Evolutionary conservation across 2,113 vertebrate genomes (phyloP).

Genomic region (Phoxinus phoxinus): DNA sequence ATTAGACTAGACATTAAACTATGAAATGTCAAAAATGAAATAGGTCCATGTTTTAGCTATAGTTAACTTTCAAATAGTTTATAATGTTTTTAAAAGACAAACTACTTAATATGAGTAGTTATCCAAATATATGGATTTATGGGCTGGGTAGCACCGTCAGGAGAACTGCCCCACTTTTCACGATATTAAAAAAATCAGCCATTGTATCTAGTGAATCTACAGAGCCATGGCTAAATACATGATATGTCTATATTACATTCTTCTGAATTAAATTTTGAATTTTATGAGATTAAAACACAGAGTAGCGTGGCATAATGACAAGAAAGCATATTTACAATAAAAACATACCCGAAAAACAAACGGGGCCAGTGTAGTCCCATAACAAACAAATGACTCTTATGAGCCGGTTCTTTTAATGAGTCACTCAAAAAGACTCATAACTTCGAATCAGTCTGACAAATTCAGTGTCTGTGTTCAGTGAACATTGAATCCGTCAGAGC

Average conservation of each 20-base stretch:
- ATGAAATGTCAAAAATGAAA: not conserved
- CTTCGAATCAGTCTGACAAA: not conserved
- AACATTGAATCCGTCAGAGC: not conserved
- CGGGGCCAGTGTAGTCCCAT: not conserved
- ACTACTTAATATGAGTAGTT: not conserved
- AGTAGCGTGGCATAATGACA: not conserved
- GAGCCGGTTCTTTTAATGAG: conserved; percentile 4
- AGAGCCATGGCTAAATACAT: not conserved
- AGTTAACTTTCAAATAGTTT: not conserved
- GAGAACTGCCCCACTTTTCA: conserved; percentile 15
- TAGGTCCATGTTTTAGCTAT: not conserved
- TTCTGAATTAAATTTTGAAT: not conserved
- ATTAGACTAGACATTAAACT: not conserved
- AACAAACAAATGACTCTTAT: not conserved
- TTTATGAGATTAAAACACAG: not conserved
- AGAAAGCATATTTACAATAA: not conserved
- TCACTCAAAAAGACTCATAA: not conserved
- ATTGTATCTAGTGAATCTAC: not conserved
- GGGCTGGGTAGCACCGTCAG: not conserved
- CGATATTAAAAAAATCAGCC: not conserved
- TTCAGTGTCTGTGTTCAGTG: too few relatives aligned
- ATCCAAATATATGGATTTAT: not conserved
- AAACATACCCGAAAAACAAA: not conserved
- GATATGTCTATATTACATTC: too few relatives aligned
- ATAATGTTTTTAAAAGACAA: not conserved